Conservation (phyloP, 1,140 invertebrate genomes). For the Ips typographus region DNA sequence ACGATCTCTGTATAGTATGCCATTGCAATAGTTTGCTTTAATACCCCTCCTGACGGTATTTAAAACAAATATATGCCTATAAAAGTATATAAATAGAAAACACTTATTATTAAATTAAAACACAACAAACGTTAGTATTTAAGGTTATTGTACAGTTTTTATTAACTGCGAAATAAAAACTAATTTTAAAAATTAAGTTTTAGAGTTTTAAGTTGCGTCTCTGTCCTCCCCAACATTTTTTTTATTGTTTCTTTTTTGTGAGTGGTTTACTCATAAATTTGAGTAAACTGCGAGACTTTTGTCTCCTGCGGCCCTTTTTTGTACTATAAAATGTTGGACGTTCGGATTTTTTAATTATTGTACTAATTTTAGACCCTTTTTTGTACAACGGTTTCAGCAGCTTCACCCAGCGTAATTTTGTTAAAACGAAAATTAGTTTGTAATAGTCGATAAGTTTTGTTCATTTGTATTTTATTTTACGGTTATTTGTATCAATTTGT, state of each 20-base stretch:
- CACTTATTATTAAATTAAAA: constrained; percentile 23
- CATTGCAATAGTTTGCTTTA: constrained; percentile 26
- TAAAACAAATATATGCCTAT: constrained; percentile 12
- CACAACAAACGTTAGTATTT: constrained; percentile 27
- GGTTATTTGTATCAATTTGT: constrained; percentile 34
- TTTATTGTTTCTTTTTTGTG: too few species aligned
- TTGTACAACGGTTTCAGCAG: constrained; percentile 39
- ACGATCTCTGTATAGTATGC: constrained; percentile 26
- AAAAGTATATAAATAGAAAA: constrained; percentile 20
- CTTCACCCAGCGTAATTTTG: constrained; percentile 16
- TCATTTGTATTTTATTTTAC: constrained; percentile 30
- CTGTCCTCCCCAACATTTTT: too few species aligned
- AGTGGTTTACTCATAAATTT: too few species aligned
- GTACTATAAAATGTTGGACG: constrained; percentile 2
- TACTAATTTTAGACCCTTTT: constrained; percentile 31
- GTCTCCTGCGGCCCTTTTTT: not conserved
- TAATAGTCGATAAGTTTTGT: constrained; percentile 33
- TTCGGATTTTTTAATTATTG: constrained; percentile 14
- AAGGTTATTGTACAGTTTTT: constrained; percentile 8
- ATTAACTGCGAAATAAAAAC: not conserved
- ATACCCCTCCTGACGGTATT: constrained; percentile 5
- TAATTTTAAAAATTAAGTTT: constrained; percentile 2
- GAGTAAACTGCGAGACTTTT: too few species aligned
- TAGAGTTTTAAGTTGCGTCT: not conserved
- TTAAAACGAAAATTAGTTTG: constrained; percentile 20